A percentile compares a stretch with the other conserved stretches of the same genome.
These are phyloP conservation scores for Brachycybe producta DNA, from an alignment of 2,888 invertebrate genomes.

Conservation along the genomic window DNA sequence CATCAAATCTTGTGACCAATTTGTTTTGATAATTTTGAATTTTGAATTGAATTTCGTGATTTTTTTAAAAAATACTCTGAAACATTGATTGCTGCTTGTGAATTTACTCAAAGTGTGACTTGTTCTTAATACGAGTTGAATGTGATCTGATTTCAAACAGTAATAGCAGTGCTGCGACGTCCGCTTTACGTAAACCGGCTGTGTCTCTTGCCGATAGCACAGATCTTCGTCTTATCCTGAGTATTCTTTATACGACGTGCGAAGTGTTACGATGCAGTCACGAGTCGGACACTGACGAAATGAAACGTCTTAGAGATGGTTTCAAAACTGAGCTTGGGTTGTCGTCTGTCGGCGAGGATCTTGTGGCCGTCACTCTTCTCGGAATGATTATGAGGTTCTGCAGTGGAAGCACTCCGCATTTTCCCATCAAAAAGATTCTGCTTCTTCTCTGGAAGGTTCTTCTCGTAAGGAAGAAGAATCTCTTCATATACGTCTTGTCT, in stretches of 20 bases:
- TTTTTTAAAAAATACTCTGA: background rate
- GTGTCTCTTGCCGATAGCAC: slow-evolving; percentile 79
- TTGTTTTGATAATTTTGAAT: background rate
- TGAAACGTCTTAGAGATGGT: slow-evolving; percentile 38
- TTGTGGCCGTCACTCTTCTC: slow-evolving; percentile 73
- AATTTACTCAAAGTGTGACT: background rate
- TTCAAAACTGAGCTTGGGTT: slow-evolving; percentile 48
- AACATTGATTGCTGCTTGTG: background rate
- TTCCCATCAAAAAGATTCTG: slow-evolving; percentile 96
- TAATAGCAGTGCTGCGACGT: slow-evolving; percentile 53
- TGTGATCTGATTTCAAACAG: slow-evolving; percentile 35
- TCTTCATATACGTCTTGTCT: too few species aligned
- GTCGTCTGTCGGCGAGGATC: slow-evolving; percentile 55
- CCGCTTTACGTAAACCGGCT: slow-evolving; percentile 59
- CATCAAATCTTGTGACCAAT: background rate
- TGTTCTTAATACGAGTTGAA: background rate
- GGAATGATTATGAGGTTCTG: slow-evolving; percentile 95
- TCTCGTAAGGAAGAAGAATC: slow-evolving; percentile 52
- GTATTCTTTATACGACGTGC: slow-evolving; percentile 85
- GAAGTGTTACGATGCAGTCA: slow-evolving; percentile 62
- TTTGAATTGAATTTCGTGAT: background rate
- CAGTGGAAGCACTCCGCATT: slow-evolving; percentile 88
- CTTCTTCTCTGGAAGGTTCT: slow-evolving; percentile 90
- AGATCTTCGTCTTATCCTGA: slow-evolving; percentile 80
- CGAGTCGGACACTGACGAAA: slow-evolving; percentile 30